These are phyloP conservation scores for Hypselothyrea guttata DNA, from an alignment of 2,888 invertebrate genomes.

Conservation along the genomic window DNA sequence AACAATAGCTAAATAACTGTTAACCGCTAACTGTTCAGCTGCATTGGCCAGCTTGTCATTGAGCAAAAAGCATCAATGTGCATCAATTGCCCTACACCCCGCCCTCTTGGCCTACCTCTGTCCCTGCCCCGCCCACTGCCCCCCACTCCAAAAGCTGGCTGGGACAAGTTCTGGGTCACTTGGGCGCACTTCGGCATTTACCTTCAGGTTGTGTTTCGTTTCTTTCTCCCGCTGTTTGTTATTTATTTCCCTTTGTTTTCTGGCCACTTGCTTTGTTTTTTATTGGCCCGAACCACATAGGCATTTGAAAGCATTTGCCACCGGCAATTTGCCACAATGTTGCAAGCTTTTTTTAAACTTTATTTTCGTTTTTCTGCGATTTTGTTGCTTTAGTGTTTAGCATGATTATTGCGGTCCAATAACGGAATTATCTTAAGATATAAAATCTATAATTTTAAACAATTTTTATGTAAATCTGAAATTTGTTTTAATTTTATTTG, in stretches of 20 bases:
- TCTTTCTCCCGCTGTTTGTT: constrained; percentile 19
- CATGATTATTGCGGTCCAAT: no score
- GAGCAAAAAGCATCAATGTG: constrained; percentile 31
- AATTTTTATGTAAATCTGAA: no score
- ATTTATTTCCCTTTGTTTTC: constrained; percentile 11
- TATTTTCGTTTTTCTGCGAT: constrained; percentile 1
- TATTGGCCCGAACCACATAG: constrained; percentile 24
- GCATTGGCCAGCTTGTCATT: constrained; percentile 33
- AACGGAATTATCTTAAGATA: no score
- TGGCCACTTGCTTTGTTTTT: constrained; percentile 20
- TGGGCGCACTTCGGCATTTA: constrained; percentile 36
- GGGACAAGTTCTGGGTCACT: constrained; percentile 69
- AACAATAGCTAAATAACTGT: not conserved
- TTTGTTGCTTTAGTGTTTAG: no score
- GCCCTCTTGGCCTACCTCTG: no score
- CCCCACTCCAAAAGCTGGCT: no score
- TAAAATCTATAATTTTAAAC: no score
- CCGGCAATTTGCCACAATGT: constrained; percentile 39
- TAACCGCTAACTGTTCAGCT: constrained; percentile 2
- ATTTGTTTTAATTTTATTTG: no score
- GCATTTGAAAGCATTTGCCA: constrained; percentile 34
- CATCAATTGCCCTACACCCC: no score
- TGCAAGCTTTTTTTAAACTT: constrained; percentile 5
- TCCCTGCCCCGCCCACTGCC: no score
- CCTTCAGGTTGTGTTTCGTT: constrained; percentile 21